Evolutionary conservation across 2,888 invertebrate genomes (phyloP), one percentile per base, ranked within the genome.

Genomic region (Stenichneumon culpator): DNA sequence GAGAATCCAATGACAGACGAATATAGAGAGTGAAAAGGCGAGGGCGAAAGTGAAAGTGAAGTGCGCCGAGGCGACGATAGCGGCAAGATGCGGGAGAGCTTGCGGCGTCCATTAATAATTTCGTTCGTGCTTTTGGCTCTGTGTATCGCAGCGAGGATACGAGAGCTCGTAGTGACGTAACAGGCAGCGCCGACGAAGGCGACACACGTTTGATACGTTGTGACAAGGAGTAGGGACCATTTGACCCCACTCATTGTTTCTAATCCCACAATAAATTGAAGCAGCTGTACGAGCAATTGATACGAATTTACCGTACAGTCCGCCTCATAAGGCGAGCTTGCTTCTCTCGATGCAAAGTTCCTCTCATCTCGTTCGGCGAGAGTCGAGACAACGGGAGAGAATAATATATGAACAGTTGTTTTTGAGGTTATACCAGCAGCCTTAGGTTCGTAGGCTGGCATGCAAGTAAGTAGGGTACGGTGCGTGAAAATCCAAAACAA

Each of bases 261-360:
- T 93, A 93, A 93, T 93, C 93, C 92, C 92, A 93, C 92, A 93
- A 93, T 93, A 93, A 93, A 93, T 93, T 93, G 93, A 93, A 91
- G 93, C 93, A 93, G 93, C 92, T 93, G 93, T 93, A 93, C 92
- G 88, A 90, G 91, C 93, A 93, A 93, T 93, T 93, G 93, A 93
- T 93, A 93, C 92, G 91, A 93, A 93, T 93, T 93, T 93, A 93
- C 91, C 73, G 93, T 93, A 93, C 93, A 93, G 93, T 93, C 93
- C 84, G 86, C 54, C 83, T 74, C 90, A 93, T 88, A 92, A 92
- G 89, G 84, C 84, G 16, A 44, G 44, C 22, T 28, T 9, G 60
- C n/a, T 39, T 39, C 39, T 50, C 57, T 73, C 70, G 28, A 39
- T 57, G 47, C 57, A 69, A 57, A 57, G n/a, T 82, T 70, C 70